These are phyloP conservation scores for Danionella dracula DNA, from an alignment of 2,797 vertebrate species.

Conservation along the genomic window DNA sequence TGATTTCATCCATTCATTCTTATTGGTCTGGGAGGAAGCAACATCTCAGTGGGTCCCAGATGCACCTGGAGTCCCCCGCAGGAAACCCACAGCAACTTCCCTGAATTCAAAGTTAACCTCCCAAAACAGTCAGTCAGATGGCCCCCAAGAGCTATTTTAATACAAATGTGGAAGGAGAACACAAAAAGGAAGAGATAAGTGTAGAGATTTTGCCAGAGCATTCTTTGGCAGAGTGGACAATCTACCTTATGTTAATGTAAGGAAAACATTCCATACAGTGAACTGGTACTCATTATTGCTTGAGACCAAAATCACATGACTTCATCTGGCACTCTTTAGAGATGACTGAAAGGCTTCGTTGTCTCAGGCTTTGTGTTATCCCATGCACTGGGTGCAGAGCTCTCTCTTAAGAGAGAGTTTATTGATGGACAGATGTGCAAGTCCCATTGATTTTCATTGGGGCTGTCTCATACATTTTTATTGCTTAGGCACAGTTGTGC, in stretches of 20 bases:
- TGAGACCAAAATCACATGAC: neutral
- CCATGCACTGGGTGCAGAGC: neutral
- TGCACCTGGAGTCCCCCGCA: constrained; percentile 66
- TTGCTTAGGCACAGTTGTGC: neutral
- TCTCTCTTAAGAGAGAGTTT: too few relatives aligned
- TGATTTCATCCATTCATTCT: constrained; percentile 42
- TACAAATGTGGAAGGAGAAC: constrained; percentile 16
- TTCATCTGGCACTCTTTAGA: neutral
- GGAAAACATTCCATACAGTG: neutral
- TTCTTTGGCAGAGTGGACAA: neutral
- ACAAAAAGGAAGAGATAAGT: neutral
- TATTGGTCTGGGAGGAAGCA: constrained; percentile 37
- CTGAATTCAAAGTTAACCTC: constrained; percentile 52
- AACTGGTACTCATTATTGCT: neutral
- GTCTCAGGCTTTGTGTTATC: neutral
- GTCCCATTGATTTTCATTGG: neutral
- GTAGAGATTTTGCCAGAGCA: neutral
- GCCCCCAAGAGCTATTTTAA: constrained; percentile 41
- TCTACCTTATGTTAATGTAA: neutral
- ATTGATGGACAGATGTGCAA: neutral
- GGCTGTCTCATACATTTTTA: neutral
- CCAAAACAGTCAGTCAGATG: constrained; percentile 54
- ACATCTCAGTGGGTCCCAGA: constrained; percentile 49
- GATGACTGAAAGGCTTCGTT: neutral
- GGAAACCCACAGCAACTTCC: constrained; percentile 71